phyloP scores from a whole-genome alignment of 2,888 invertebrate species.

The Zeuzera pyrina region DNA sequence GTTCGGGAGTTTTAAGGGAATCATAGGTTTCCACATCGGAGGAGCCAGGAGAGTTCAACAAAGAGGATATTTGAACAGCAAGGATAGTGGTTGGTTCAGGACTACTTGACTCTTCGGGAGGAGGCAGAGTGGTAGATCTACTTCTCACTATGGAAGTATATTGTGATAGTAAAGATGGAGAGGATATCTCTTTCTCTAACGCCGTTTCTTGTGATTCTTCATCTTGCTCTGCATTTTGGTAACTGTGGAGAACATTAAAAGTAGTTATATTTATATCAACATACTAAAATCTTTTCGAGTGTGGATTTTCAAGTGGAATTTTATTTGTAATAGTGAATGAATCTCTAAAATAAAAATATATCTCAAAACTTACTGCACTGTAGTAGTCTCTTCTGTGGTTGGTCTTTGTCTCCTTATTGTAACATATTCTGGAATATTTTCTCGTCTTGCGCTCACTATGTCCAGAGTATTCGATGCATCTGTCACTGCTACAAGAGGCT shows the following conservation, averaged over 20 bases:
- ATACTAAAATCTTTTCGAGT: too few species aligned
- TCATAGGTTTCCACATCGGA: conserved; percentile 24
- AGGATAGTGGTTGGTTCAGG: conserved; percentile 59
- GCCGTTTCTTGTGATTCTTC: conserved; percentile 44
- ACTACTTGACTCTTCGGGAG: conserved; percentile 21
- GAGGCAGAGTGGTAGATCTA: conserved; percentile 41
- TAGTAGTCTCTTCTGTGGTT: conserved; percentile 59
- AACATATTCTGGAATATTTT: conserved; percentile 75
- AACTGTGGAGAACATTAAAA: conserved; percentile 21
- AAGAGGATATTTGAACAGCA: conserved; percentile 59
- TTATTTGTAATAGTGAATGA: too few species aligned
- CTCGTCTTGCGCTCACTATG: conserved; percentile 37
- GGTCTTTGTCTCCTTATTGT: conserved; percentile 76
- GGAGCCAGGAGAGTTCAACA: conserved; percentile 45
- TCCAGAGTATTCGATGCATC: conserved; percentile 39
- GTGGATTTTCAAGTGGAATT: too few species aligned
- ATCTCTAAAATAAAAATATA: too few species aligned
- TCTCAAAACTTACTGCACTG: conserved; percentile 67
- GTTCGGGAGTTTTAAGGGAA: conserved; percentile 24
- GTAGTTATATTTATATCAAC: background rate
- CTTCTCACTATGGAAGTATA: conserved; percentile 52
- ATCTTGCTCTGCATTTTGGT: conserved; percentile 37
- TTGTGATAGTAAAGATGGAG: conserved; percentile 45
- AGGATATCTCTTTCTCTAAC: conserved; percentile 57
- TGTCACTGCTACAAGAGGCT: conserved; percentile 38